A percentile compares a stretch with the other conserved stretches of the same genome.
Conservation (phyloP, 2,888 invertebrate genomes). For the Colostygia pectinataria region DNA sequence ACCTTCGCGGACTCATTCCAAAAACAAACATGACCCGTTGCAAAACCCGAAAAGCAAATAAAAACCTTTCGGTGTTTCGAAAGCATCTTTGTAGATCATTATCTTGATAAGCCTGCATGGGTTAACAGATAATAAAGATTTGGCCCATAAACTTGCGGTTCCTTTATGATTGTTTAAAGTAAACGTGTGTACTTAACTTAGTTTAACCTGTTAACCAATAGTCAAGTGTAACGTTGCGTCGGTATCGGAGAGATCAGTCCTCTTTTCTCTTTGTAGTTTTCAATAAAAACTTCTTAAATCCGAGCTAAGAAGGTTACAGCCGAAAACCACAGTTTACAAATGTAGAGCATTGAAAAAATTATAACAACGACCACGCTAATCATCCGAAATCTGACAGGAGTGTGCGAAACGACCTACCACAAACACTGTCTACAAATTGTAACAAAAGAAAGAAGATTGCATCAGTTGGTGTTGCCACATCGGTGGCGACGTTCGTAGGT, state of each 20-base stretch:
- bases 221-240: too few relatives aligned
- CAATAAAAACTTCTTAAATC: too few relatives aligned
- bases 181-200: too few relatives aligned
- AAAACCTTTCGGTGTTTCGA: conserved; percentile 24
- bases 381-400: conserved; percentile 35
- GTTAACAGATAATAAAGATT: conserved; percentile 4
- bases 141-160: conserved; percentile 1
- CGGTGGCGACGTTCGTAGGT: conserved; percentile 43
- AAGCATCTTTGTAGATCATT: conserved; percentile 11
- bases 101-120: conserved; percentile 13
- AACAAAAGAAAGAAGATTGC: conserved; percentile 29
- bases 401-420: conserved; percentile 57
- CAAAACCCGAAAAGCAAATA: conserved; percentile 34
- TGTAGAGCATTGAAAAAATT: conserved; percentile 4
- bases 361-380: conserved; percentile 21
- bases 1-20: conserved; percentile 38
- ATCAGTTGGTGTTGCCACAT: conserved; percentile 54
- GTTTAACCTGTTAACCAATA: too few relatives aligned
- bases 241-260: too few relatives aligned
- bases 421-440: conserved; percentile 34
- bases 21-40: conserved; percentile 44
- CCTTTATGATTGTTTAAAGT: neutral
- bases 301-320: too few relatives aligned
- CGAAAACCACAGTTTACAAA: too few relatives aligned
- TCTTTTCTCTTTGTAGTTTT: too few relatives aligned